Conservation (phyloP, 2,888 invertebrate species). For the Graphium colonna region DNA sequence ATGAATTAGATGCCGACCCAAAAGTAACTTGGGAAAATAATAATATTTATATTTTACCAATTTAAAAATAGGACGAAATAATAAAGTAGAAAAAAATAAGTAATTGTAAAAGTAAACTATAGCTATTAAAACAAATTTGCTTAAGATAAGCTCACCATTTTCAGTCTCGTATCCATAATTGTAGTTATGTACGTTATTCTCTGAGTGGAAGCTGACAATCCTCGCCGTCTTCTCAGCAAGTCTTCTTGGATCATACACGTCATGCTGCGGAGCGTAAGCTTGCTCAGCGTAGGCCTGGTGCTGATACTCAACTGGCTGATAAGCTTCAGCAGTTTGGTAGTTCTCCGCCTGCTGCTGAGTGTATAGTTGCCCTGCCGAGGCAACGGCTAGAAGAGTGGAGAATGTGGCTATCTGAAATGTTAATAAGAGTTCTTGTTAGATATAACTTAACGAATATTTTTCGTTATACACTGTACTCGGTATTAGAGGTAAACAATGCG, state of each 20-base stretch:
- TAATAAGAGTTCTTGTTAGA: too few species aligned
- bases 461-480: too few species aligned
- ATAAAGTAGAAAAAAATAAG: too few species aligned
- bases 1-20: too few species aligned
- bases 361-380: slow-evolving; percentile 51
- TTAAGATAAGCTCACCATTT: slow-evolving; percentile 79
- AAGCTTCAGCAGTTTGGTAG: slow-evolving; percentile 40
- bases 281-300: slow-evolving; percentile 43
- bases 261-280: slow-evolving; percentile 27
- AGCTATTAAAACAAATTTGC: too few species aligned
- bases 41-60: too few species aligned
- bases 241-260: slow-evolving; percentile 25
- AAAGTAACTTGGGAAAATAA: too few species aligned
- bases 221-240: slow-evolving; percentile 48
- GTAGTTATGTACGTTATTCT: slow-evolving; percentile 56
- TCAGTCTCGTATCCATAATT: slow-evolving; percentile 81
- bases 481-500: too few species aligned
- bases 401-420: slow-evolving; percentile 48
- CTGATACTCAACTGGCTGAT: slow-evolving; percentile 52
- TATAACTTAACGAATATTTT: too few species aligned
- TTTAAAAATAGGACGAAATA: too few species aligned
- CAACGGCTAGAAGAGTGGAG: slow-evolving; percentile 49
- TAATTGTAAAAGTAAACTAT: too few species aligned
- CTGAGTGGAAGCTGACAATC: slow-evolving; percentile 48
- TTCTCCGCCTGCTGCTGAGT: slow-evolving; percentile 31